Evolutionary conservation across 2,888 invertebrate genomes (phyloP), one percentile per base, ranked within the genome.

Genomic region (Pandemis heparana): DNA sequence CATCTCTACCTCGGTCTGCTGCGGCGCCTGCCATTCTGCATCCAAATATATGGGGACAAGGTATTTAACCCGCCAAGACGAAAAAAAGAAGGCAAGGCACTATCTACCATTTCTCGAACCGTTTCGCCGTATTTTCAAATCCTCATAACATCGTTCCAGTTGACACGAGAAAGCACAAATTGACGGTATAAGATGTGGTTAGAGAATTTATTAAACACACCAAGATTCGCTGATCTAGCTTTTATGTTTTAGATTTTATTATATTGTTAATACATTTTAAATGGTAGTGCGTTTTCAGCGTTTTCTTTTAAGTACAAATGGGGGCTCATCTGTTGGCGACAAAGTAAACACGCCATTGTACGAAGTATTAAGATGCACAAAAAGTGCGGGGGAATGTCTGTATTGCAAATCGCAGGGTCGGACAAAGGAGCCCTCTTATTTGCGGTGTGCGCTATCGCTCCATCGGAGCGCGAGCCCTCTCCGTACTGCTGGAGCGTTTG

Each of bases 391-490:
- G 62, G 78, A 84, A 89, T 88, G 85, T 32, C 87, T 85, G 87
- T 85, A 83, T 86, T 81, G 88, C 83, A 85, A 83, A 85, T 86
- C 86, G 83, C 75, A 84, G 85, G 85, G 86, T 77, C 83, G 83
- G 82, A 87, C 86, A 87, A 85, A 86, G 82, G 81, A 81, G 81
- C 90, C 89, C 91, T 88, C 88, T 85, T 92, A 88, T 93, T 92
- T 92, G 92, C 87, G 91, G 90, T 85, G 87, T 85, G 87, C 85
- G 87, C 91, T 89, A 89, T 90, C 89, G 87, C 84, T 85, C 84
- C 79, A 86, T 87, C 87, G 87, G 82, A 39, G 59, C 78, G 75
- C 71, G 63, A 41, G 48, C 38, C 62, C 41, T 86, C 79, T 5
- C 61, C 74, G 71, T 81, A 71, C 77, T 63, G 83, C 62, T 16